These are phyloP conservation scores for Campylomormyrus tamandua DNA, from an alignment of 2,113 vertebrate species.

Conservation along the genomic window DNA sequence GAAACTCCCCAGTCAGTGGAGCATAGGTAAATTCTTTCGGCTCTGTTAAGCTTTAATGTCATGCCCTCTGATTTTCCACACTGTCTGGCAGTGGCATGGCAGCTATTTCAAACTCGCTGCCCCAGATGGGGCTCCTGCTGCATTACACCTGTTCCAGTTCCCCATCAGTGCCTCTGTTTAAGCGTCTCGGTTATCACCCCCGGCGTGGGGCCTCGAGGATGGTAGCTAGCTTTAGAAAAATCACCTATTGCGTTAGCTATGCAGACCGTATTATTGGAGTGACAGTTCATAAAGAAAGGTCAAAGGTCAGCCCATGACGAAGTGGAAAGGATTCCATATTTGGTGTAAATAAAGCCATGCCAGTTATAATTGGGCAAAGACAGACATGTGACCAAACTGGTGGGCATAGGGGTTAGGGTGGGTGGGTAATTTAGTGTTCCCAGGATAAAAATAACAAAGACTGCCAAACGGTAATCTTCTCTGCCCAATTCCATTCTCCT, in stretches of 20 bases:
- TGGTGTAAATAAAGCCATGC: slow-evolving; percentile 28
- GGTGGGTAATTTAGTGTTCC: slow-evolving; percentile 32
- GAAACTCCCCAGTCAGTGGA: slow-evolving; percentile 32
- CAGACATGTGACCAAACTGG: slow-evolving; percentile 17
- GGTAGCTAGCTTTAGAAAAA: not conserved
- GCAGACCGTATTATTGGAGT: not conserved
- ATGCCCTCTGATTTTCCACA: slow-evolving; percentile 29
- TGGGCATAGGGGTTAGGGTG: slow-evolving; percentile 7
- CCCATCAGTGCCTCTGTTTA: not conserved
- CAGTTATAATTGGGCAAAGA: slow-evolving; percentile 21
- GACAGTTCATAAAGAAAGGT: slow-evolving; percentile 10
- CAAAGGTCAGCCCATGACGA: slow-evolving; percentile 34
- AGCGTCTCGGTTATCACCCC: not conserved
- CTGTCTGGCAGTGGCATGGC: slow-evolving; percentile 15
- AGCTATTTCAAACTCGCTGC: slow-evolving; percentile 23
- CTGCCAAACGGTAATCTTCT: slow-evolving; percentile 29
- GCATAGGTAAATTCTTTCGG: slow-evolving; percentile 42
- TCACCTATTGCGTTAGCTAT: not conserved
- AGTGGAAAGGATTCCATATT: slow-evolving; percentile 35
- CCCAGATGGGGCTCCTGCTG: slow-evolving; percentile 2
- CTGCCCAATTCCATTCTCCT: slow-evolving; percentile 10
- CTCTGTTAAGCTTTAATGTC: slow-evolving; percentile 44
- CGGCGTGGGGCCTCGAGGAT: too few species aligned
- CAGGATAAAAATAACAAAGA: slow-evolving; percentile 31
- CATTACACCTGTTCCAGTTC: not conserved